Conservation (phyloP, 2,797 vertebrate genomes). For the Pangasius djambal region DNA sequence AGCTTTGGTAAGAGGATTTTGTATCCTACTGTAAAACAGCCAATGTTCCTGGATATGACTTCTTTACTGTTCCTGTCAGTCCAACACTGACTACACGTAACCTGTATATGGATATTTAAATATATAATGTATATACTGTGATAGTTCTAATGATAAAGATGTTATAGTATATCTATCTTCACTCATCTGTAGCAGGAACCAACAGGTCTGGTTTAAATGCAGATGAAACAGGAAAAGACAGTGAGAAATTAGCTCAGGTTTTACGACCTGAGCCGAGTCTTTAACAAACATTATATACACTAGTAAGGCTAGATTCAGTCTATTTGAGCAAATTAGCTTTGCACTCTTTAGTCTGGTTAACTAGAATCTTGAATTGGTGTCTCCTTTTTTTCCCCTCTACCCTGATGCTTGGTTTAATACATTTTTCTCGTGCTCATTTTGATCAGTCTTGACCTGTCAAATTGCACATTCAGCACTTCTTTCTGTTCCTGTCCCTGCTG, state of each 20-base stretch:
- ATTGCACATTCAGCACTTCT: background rate
- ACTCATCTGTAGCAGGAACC: background rate
- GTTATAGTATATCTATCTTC: background rate
- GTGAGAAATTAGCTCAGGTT: background rate
- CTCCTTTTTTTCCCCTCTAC: too few species aligned
- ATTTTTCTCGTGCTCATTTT: background rate
- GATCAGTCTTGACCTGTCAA: background rate
- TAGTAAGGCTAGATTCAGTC: background rate
- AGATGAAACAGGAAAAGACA: background rate
- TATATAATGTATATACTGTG: background rate
- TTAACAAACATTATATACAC: background rate
- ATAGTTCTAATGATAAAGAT: background rate
- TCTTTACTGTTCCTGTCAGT: background rate
- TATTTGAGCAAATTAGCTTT: background rate
- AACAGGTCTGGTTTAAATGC: background rate
- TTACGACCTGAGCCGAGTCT: background rate
- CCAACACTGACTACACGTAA: background rate
- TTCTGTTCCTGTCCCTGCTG: background rate
- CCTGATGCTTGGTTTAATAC: too few species aligned
- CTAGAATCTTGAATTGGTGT: background rate
- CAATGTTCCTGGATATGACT: background rate
- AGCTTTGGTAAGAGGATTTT: constrained; percentile 9
- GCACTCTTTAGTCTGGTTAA: background rate
- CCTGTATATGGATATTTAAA: background rate
- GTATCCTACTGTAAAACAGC: background rate